Base-by-base conservation (phyloP, 2,888 invertebrate species). In the Drosophila pseudotalamancana region DNA sequence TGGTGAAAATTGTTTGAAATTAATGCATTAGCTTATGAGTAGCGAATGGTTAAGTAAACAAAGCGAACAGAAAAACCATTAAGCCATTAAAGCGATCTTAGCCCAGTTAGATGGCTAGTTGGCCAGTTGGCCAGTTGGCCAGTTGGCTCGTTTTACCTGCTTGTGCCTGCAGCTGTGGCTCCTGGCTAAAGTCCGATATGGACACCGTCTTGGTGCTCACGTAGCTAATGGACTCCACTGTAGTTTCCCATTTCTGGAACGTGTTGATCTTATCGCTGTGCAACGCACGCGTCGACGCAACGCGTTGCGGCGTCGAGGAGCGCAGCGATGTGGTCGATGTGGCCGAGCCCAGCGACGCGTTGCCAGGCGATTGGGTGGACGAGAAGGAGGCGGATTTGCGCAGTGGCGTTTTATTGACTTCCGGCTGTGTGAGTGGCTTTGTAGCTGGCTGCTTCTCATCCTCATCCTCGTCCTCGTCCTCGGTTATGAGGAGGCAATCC, bases 201-300 rank as follows among this genome's bases (percentile, higher is more conserved):
- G 89, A 80, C 18, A 90, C 72, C 16, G 91, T 89, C 74, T 90
- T 90, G 56, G 88, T 90, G 78, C 90, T 90, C 59, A 91, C 89
- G 78, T 90, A 91, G 64, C 90, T 90, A 50, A 91, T 88, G 25
- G 91, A 91, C 67, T 91, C 91, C 3, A 91, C 83, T 18, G 91
- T 91, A 14, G 91, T 91, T 66, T 91, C 91, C 91, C 91, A 91
- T 79, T 90, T 91, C 67, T 91, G 90, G 60, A 90, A 90, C 40
- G 91, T 89, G 71, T 90, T 91, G 64, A 91, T 90, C 27, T 84
- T 88, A 60, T 90, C 90, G 60, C 89, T 89, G 43, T 90, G 88
- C 1, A 91, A 66, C 11, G 88, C 82, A n/a, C 88, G 79, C 18
- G 68, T 72, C 4, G 81, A 75, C 2, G 18, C 23, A 5, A 25